Conservation (phyloP, 2,888 invertebrate genomes). For the Ptycholaimellus sp. region DNA sequence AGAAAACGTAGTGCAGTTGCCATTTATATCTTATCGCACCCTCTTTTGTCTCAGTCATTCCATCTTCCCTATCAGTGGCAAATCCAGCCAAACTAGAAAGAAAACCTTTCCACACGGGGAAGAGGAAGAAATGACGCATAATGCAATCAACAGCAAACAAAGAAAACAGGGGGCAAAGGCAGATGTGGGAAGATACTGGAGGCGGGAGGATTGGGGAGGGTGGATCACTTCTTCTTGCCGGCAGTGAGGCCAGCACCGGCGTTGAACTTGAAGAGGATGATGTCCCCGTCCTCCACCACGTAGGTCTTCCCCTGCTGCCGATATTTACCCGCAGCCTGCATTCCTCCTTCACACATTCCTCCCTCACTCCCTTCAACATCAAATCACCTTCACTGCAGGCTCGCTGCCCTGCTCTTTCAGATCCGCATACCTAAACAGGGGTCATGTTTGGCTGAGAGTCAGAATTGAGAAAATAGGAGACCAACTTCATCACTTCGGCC, state of each 20-base stretch:
- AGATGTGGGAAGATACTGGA: constrained; percentile 1
- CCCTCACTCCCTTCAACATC: not conserved
- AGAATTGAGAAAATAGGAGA: too few species aligned
- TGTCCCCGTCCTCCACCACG: constrained; percentile 84
- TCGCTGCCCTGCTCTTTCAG: constrained; percentile 88
- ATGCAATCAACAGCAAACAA: not conserved
- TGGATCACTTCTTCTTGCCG: constrained; percentile 39
- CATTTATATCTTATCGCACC: too few species aligned
- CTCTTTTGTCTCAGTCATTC: too few species aligned
- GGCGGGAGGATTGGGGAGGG: not conserved
- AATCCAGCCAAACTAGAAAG: too few species aligned
- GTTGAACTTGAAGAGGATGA: constrained; percentile 94
- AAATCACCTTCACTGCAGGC: constrained; percentile 45
- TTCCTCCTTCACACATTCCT: constrained; percentile 37
- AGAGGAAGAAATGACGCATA: too few species aligned
- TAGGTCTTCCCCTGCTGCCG: constrained; percentile 94
- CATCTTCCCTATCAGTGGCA: too few species aligned
- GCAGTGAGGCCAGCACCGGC: constrained; percentile 61
- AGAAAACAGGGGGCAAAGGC: not conserved
- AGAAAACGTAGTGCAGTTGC: too few species aligned
- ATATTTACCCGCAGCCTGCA: constrained; percentile 70
- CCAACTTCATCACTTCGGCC: constrained; percentile 95
- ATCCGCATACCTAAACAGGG: constrained; percentile 92
- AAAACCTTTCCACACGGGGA: too few species aligned
- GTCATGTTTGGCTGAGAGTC: too few species aligned